Percentiles rank a stretch among this genome's conserved stretches.
Evolutionary conservation across 2,113 vertebrate genomes (phyloP).

Genomic region (Solea senegalensis): DNA sequence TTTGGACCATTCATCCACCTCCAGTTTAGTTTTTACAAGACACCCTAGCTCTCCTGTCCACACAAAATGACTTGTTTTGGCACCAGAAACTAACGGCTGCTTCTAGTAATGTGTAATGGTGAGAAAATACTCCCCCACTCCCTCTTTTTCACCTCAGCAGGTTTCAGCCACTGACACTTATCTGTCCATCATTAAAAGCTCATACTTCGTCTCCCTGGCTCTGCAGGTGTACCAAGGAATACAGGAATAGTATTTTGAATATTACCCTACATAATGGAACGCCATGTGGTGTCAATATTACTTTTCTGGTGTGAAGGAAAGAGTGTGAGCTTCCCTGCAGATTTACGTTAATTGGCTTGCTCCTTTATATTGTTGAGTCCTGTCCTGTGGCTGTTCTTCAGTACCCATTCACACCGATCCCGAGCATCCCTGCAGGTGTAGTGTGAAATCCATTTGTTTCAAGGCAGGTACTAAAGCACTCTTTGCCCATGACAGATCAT

Average conservation of each 20-base stretch:
- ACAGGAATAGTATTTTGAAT: constrained; percentile 55
- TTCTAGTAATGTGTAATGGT: constrained; percentile 25
- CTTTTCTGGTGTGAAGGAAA: constrained; percentile 32
- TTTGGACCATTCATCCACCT: background rate
- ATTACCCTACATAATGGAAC: constrained; percentile 42
- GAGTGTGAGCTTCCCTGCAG: constrained; percentile 49
- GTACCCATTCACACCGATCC: constrained; percentile 72
- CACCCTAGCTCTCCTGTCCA: background rate
- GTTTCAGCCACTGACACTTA: constrained; percentile 34
- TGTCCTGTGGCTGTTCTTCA: constrained; percentile 65
- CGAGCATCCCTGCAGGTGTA: constrained; percentile 62
- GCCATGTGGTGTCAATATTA: constrained; percentile 49
- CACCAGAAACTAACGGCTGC: constrained; percentile 32
- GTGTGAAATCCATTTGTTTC: constrained; percentile 78
- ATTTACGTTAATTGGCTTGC: constrained; percentile 64
- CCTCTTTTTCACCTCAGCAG: constrained; percentile 33
- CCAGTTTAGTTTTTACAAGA: background rate
- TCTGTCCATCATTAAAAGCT: constrained; percentile 48
- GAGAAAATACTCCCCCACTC: constrained; percentile 43
- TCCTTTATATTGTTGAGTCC: constrained; percentile 42
- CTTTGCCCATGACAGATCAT: constrained; percentile 61
- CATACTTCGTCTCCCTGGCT: background rate
- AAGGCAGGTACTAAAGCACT: constrained; percentile 66
- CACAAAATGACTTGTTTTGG: constrained; percentile 42
- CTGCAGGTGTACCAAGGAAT: constrained; percentile 21